phyloP scores from a whole-genome alignment of 2,888 invertebrate species.

The Globia sparganii region DNA sequence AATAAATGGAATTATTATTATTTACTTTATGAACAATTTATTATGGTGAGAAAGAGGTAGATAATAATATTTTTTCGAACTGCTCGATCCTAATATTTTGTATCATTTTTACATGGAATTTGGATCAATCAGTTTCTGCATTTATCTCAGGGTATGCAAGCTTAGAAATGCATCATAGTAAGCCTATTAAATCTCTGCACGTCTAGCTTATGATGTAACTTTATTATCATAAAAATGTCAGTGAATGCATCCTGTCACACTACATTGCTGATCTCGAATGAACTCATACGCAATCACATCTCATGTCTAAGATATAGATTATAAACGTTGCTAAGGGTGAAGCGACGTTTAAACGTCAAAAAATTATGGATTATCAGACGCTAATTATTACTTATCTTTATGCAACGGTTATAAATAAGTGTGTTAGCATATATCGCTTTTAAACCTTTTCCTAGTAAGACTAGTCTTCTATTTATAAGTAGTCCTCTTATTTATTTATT shows the following conservation, averaged over 20 bases:
- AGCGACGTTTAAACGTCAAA: background rate
- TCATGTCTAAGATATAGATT: slow-evolving; percentile 20
- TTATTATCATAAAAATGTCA: slow-evolving; percentile 53
- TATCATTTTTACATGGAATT: no score
- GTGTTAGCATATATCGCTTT: no score
- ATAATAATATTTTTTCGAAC: no score
- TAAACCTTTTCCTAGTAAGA: no score
- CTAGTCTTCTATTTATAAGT: no score
- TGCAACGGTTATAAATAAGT: no score
- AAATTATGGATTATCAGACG: no score
- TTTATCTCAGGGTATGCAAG: background rate
- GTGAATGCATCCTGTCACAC: slow-evolving; percentile 45
- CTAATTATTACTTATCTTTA: no score
- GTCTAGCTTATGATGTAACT: slow-evolving; percentile 8
- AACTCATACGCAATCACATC: slow-evolving; percentile 38
- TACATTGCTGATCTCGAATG: slow-evolving; percentile 42
- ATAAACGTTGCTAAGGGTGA: background rate
- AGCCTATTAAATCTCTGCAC: slow-evolving; percentile 20
- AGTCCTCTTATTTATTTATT: no score
- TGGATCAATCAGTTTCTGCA: background rate
- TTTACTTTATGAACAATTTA: no score
- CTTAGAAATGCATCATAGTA: background rate
- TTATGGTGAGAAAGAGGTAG: background rate
- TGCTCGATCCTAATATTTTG: background rate
- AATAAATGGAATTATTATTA: no score